A percentile compares a stretch with the other conserved stretches of the same genome.
These are phyloP conservation scores for Morus bassanus DNA, from an alignment of 2,797 vertebrate genomes.

Conservation along the genomic window DNA sequence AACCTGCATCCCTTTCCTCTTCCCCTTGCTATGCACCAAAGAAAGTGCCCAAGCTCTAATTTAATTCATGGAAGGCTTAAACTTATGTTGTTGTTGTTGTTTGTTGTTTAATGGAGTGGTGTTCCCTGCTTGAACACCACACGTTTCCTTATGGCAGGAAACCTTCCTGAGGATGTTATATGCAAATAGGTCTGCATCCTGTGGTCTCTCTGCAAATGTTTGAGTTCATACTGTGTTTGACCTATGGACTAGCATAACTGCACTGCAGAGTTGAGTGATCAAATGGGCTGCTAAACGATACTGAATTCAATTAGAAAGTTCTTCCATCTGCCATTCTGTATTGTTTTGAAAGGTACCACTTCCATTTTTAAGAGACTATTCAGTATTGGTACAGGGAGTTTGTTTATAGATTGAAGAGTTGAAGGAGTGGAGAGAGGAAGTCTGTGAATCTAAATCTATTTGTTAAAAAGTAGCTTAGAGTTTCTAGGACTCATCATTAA, in stretches of 20 bases:
- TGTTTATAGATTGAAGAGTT: not conserved
- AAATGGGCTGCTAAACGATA: not conserved
- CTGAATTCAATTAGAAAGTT: not conserved
- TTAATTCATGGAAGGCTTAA: not conserved
- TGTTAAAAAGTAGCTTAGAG: not conserved
- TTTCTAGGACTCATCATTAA: not conserved
- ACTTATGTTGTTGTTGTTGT: not conserved
- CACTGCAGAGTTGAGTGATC: not conserved
- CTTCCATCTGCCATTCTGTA: not conserved
- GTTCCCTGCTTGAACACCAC: not conserved
- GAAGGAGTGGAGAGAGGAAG: not conserved
- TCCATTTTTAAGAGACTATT: not conserved
- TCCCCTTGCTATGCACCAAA: not conserved
- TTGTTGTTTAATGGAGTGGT: not conserved
- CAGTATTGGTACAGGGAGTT: not conserved
- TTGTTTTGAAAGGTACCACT: not conserved
- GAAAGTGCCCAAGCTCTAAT: not conserved
- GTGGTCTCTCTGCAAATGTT: not conserved
- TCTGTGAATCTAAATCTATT: not conserved
- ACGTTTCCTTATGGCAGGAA: not conserved
- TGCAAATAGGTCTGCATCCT: not conserved
- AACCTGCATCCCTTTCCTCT: not conserved
- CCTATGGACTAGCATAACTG: slow-evolving; percentile 2
- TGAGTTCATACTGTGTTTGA: slow-evolving; percentile 35
- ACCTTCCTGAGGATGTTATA: not conserved